Conservation (phyloP, 2,113 vertebrate genomes). For the Nothobranchius kuhntae region DNA sequence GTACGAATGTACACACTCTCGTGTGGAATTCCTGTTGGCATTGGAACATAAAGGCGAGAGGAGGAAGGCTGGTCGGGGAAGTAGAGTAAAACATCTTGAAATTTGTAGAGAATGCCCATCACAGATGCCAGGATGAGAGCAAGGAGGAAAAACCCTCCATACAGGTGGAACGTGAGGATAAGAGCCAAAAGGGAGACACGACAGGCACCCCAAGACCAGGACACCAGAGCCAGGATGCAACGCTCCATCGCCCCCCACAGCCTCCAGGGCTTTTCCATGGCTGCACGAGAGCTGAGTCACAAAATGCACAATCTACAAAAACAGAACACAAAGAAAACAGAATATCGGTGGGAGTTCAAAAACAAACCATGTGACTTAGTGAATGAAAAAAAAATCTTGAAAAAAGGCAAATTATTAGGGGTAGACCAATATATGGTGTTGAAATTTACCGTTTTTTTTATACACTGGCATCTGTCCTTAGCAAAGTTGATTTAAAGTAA, state of each 20-base stretch:
- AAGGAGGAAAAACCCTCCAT: conserved; percentile 90
- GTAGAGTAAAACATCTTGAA: conserved; percentile 97
- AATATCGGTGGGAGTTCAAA: background rate
- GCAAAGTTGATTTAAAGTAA: too few species aligned
- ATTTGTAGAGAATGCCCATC: conserved; percentile 95
- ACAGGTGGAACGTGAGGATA: conserved; percentile 97
- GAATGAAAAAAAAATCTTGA: background rate
- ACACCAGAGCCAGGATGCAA: conserved; percentile 86
- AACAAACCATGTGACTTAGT: background rate
- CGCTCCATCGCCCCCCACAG: conserved; percentile 89
- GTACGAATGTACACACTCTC: conserved; percentile 95
- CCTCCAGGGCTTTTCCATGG: conserved; percentile 98
- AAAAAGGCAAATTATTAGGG: too few species aligned
- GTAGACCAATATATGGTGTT: too few species aligned
- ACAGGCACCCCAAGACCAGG: conserved; percentile 96
- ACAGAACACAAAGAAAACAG: conserved; percentile 4
- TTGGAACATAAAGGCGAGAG: conserved; percentile 95
- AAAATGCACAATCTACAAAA: conserved; percentile 47
- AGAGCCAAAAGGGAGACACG: conserved; percentile 94
- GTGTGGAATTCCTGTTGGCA: conserved; percentile 95
- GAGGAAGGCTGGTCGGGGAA: conserved; percentile 98
- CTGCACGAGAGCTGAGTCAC: conserved; percentile 58
- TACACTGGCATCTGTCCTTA: too few species aligned
- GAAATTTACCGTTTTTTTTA: too few species aligned
- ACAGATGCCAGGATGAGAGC: conserved; percentile 91